A percentile compares a stretch with the other conserved stretches of the same genome.
phyloP scores from a whole-genome alignment of 2,113 vertebrate species.

The Addax nasomaculatus region DNA sequence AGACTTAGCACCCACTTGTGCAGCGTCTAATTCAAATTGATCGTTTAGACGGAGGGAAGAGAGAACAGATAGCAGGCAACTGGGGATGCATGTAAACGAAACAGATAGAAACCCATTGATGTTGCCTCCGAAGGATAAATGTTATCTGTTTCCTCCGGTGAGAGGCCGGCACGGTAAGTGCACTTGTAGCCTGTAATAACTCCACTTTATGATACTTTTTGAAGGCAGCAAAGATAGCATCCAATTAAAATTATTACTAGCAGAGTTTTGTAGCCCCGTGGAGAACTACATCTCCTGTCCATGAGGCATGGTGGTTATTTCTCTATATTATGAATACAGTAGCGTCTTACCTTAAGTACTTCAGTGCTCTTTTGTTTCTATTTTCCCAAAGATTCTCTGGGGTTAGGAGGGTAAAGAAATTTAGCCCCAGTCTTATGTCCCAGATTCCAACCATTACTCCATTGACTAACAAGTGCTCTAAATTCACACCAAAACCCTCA shows the following conservation, averaged over 20 bases:
- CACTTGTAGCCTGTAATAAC: slow-evolving; percentile 55
- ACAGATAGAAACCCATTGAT: slow-evolving; percentile 41
- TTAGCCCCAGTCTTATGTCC: slow-evolving; percentile 50
- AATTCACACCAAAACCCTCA: neutral
- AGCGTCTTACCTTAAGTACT: slow-evolving; percentile 62
- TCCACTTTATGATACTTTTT: slow-evolving; percentile 60
- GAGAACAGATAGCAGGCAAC: slow-evolving; percentile 31
- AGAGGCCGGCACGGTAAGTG: slow-evolving; percentile 52
- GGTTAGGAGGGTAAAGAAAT: slow-evolving; percentile 34
- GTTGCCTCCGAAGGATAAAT: slow-evolving; percentile 60
- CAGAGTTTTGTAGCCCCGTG: slow-evolving; percentile 69
- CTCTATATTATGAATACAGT: slow-evolving; percentile 72
- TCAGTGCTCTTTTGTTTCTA: slow-evolving; percentile 65
- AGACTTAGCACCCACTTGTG: neutral
- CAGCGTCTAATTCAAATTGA: slow-evolving; percentile 1
- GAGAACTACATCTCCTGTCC: slow-evolving; percentile 61
- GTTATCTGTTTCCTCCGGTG: slow-evolving; percentile 56
- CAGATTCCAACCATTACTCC: slow-evolving; percentile 63
- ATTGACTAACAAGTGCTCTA: slow-evolving; percentile 28
- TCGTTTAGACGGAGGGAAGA: neutral
- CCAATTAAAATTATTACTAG: slow-evolving; percentile 75
- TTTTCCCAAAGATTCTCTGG: slow-evolving; percentile 69
- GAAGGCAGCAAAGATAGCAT: slow-evolving; percentile 63
- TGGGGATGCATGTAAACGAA: slow-evolving; percentile 53
- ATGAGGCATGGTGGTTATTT: slow-evolving; percentile 64